Evolutionary conservation across 2,797 vertebrate genomes (phyloP), one percentile per base, ranked within the genome.

Genomic region (Eidolon dupreanum): DNA sequence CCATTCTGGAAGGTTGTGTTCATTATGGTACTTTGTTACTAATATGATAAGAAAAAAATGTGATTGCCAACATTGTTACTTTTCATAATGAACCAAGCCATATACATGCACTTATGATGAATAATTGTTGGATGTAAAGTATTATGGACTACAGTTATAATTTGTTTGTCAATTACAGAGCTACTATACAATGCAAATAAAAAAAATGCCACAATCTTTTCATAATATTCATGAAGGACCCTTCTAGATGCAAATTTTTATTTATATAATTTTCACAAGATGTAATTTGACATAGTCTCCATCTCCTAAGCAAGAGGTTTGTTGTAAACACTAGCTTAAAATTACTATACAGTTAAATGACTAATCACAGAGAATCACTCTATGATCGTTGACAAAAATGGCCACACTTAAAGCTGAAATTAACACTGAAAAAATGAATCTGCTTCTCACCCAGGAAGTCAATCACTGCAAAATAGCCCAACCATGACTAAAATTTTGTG

Each of bases 331-430:
- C 96, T 97, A 98, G 97, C 96, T 96, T 84, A 93, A 97, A 98
- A 98, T 98, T 98, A 98, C 97, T 95, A 95, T 97, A 96, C 96
- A 98, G 98, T 98, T 98, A 98, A 98, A 98, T 97, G 98, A 95
- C 98, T 98, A 98, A 98, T 98, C 98, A 97, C 97, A 98, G 97
- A 97, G 95, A 97, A 90, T 97, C 98, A 97, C 97, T 97, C 93
- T 87, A 97, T 71, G 95, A 98, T 98, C 71, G 95, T 59, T 96
- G 98, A 97, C 96, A 97, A 93, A 97, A 97, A 98, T 46, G 83
- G 90, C 70, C 95, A 94, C 59, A 91, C 33, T 95, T 91, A 96
- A 10, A 83, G 89, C 87, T 86, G 79, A 97, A 97, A 97, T 97
- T 87, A 95, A 94, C 93, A 66, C 43, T 12, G 31, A 92, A 53